These are phyloP conservation scores for Colletes gigas DNA, from an alignment of 1,140 invertebrate species.

Conservation along the genomic window DNA sequence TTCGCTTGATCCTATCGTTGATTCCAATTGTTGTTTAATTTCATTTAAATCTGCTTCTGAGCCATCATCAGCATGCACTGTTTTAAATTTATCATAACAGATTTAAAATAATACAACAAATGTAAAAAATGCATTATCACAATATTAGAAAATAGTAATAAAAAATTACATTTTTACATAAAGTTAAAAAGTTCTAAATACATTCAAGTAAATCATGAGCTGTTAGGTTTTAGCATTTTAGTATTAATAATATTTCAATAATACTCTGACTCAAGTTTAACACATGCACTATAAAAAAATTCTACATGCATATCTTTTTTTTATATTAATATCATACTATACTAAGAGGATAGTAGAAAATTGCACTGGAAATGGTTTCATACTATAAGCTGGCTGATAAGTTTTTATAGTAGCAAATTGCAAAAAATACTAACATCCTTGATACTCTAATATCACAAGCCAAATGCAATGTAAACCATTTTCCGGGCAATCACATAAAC, in stretches of 20 bases:
- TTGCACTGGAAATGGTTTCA: neutral
- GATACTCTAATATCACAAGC: constrained; percentile 44
- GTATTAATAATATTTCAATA: neutral
- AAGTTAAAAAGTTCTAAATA: constrained; percentile 20
- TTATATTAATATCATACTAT: neutral
- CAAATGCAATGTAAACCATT: constrained; percentile 53
- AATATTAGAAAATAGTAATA: constrained; percentile 65
- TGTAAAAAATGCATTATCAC: constrained; percentile 23
- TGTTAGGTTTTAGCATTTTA: constrained; percentile 10
- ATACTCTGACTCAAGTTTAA: neutral
- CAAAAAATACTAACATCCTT: constrained; percentile 42
- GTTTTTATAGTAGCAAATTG: constrained; percentile 25
- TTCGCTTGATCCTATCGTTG: constrained; percentile 84
- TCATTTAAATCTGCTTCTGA: constrained; percentile 85
- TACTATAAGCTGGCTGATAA: constrained; percentile 22
- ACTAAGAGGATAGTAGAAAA: constrained; percentile 14
- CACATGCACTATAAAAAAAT: constrained; percentile 34
- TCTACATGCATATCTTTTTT: constrained; percentile 16
- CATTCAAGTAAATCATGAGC: neutral
- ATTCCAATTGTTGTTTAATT: constrained; percentile 88
- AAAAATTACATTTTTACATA: constrained; percentile 22
- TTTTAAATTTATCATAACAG: constrained; percentile 62
- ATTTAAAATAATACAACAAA: constrained; percentile 46
- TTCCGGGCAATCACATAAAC: constrained; percentile 50
- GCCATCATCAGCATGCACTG: constrained; percentile 75